Conservation (phyloP, 1,140 invertebrate genomes). For the Thaumatotibia leucotreta region DNA sequence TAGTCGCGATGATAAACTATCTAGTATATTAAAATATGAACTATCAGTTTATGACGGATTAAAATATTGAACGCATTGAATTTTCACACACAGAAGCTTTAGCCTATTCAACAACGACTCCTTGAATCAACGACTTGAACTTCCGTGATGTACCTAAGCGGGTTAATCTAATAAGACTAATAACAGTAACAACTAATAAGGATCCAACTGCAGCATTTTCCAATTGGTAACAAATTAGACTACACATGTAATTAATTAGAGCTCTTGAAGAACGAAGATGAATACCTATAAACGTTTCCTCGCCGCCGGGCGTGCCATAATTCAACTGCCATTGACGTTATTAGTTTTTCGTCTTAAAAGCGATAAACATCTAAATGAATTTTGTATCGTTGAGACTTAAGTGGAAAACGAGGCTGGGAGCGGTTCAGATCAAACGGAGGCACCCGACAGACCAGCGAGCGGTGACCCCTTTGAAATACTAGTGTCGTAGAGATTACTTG, state of each 20-base stretch:
- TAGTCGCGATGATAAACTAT: neutral
- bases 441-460: neutral
- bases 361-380: constrained; percentile 68
- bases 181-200: too few relatives aligned
- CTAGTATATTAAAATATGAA: neutral
- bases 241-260: constrained; percentile 7
- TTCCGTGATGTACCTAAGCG: too few relatives aligned
- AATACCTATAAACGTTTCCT: neutral
- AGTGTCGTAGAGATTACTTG: neutral
- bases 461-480: neutral
- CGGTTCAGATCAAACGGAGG: constrained; percentile 52
- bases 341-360: constrained; percentile 62
- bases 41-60: neutral
- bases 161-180: neutral
- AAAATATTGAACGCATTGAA: neutral
- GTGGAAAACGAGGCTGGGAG: constrained; percentile 8
- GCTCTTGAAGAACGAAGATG: constrained; percentile 1
- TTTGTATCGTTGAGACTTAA: constrained; percentile 35
- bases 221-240: neutral
- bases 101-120: neutral
- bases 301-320: neutral
- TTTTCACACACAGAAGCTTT: neutral
- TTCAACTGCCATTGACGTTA: constrained; percentile 39
- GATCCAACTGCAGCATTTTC: neutral
- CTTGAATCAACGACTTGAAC: too few relatives aligned